Evolutionary conservation across 1,140 invertebrate genomes (phyloP).

Genomic region (Liolophura sinensis): DNA sequence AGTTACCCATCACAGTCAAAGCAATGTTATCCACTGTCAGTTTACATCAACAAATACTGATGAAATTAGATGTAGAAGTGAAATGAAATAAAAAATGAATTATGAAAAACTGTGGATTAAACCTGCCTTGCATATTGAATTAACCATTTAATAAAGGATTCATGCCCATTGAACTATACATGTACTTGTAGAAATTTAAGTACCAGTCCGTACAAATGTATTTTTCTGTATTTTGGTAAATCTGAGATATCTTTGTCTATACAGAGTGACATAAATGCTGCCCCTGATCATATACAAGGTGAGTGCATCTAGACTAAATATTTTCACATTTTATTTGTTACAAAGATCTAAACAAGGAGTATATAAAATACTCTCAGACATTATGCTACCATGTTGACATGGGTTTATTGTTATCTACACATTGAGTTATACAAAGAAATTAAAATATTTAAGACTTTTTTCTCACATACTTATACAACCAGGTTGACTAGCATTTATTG

Average conservation of each 20-base stretch:
- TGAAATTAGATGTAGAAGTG: no score
- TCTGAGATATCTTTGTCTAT: conserved; percentile 11
- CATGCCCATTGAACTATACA: background rate
- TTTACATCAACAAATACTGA: no score
- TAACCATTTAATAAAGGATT: background rate
- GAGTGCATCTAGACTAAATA: background rate
- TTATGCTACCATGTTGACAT: background rate
- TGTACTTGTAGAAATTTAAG: background rate
- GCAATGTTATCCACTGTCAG: no score
- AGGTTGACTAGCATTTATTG: no score
- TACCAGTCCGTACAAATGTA: background rate
- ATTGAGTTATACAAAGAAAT: no score
- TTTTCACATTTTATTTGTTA: background rate
- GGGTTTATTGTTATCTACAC: background rate
- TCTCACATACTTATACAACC: no score
- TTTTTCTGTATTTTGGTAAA: background rate
- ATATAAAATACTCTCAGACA: background rate
- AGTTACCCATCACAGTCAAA: no score
- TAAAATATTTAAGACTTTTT: no score
- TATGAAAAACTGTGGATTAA: background rate
- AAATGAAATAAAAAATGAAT: no score
- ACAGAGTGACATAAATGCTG: conserved; percentile 37
- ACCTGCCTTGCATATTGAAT: background rate
- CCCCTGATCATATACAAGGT: conserved; percentile 40
- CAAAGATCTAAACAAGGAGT: background rate